Evolutionary conservation across 92 coral and sea anemone genomes (phyloP), one percentile per base, ranked within the genome.

Genomic region (Meandrina meandrites): DNA sequence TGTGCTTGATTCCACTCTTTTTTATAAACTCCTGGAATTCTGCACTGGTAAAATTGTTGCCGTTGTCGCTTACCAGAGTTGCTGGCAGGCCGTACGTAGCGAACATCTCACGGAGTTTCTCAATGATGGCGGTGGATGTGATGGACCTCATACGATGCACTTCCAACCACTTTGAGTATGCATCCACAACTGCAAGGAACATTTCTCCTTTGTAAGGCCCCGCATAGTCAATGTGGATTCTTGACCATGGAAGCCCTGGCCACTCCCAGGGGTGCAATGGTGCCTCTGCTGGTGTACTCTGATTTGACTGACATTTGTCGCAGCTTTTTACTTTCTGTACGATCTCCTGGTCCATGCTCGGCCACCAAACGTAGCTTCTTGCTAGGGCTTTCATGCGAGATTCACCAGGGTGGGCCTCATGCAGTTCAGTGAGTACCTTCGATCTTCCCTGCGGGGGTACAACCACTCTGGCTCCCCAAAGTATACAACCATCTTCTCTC

Each of bases 401-500:
- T 32, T 87, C 77, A 18, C 93, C 90, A 0, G 96, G 90, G 78
- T 93, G 94, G 40, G 86, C 86, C 62, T 83, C 93, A 60, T 93
- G 93, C 34, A 90, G 78, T 45, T 82, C 91, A 16, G 74, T 82
- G 35, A 92, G 70, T 17, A 93, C 77, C 17, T 83, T 75, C 12
- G 58, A 68, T n/a, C 92, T 79, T 18, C 89, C 88, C 62, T 86
- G 90, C 34, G 89, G 92, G 53, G 95, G 93, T 24, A 87, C 76
- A 10, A 92, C 57, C 22, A 92, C 91, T 71, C 95, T 53, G 19
- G 82, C 22, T 50, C 87, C 95, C 93, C 90, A 90, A 7, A 92
- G 76, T n/a, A 92, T 66, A 84, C 88, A 89, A 32, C 89, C 93
- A 87, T 92, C 95, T 83, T 90, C 93, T 28, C 90, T 91, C 77